phyloP scores from a whole-genome alignment of 2,113 vertebrate genomes.

The Leucoraja erinaceus region DNA sequence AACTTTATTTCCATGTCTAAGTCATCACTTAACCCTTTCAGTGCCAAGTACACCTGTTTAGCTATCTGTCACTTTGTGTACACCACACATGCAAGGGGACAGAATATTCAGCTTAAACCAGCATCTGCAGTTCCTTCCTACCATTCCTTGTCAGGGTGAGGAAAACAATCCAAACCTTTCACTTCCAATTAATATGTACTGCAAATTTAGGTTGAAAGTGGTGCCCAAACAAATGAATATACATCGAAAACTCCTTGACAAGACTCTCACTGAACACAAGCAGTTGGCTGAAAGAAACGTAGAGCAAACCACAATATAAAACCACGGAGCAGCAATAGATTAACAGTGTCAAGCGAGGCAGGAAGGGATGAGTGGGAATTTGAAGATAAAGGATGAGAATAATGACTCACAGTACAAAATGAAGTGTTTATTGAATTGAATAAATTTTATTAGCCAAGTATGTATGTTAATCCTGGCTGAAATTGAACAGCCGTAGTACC shows the following conservation, averaged over 20 bases:
- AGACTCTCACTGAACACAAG: not conserved
- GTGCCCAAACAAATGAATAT: not conserved
- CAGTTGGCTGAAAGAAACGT: not conserved
- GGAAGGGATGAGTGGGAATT: not conserved
- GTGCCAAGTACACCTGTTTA: no score
- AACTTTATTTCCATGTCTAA: no score
- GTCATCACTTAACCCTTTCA: no score
- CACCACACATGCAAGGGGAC: no score
- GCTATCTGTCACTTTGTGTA: no score
- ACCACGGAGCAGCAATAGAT: not conserved
- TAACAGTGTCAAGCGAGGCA: not conserved
- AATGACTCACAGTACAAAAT: not conserved
- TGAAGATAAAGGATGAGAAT: not conserved
- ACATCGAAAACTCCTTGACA: not conserved
- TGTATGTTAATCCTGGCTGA: no score
- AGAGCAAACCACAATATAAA: not conserved
- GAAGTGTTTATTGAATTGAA: not conserved
- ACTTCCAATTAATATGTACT: no score
- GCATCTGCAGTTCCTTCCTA: no score
- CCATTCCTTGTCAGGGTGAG: not conserved
- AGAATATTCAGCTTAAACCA: no score
- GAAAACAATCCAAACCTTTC: not conserved
- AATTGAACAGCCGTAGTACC: no score
- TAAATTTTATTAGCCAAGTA: no score
- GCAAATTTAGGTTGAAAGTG: not conserved